These are phyloP conservation scores for Cyrtodaria siliqua DNA, from an alignment of 2,888 invertebrate species.

Conservation along the genomic window DNA sequence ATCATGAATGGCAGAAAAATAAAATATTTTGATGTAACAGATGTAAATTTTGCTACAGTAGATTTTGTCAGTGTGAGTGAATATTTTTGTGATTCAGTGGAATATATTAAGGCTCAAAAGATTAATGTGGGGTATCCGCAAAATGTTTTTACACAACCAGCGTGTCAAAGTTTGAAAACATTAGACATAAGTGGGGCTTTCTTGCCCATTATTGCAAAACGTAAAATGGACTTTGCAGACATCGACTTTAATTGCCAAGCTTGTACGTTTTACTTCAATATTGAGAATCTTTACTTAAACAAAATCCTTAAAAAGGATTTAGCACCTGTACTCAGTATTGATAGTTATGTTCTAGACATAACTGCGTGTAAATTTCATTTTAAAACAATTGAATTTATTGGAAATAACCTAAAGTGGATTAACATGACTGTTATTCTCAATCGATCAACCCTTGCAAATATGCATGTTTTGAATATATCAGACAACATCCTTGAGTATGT, in stretches of 20 bases:
- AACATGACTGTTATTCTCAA: background rate
- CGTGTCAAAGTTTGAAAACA: too few species aligned
- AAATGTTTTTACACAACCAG: background rate
- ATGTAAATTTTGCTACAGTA: background rate
- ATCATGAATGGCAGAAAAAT: background rate
- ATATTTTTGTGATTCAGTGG: constrained; percentile 1
- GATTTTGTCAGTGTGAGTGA: background rate
- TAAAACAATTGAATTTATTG: background rate
- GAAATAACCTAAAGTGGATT: background rate
- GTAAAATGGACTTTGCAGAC: too few species aligned
- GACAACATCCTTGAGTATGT: background rate
- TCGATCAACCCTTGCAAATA: background rate
- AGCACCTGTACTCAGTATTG: too few species aligned
- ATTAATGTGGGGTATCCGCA: background rate
- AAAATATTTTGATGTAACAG: background rate
- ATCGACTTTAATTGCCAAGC: background rate
- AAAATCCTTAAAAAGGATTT: too few species aligned
- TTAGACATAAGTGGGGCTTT: too few species aligned
- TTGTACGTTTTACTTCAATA: background rate
- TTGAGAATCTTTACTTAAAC: too few species aligned
- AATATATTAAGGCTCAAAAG: background rate
- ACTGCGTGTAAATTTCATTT: background rate
- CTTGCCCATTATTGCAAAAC: too few species aligned
- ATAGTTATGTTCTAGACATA: background rate
- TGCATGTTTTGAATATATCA: background rate